Evolutionary conservation across 2,113 vertebrate genomes (phyloP).

Genomic region (Irena cyanogastra): DNA sequence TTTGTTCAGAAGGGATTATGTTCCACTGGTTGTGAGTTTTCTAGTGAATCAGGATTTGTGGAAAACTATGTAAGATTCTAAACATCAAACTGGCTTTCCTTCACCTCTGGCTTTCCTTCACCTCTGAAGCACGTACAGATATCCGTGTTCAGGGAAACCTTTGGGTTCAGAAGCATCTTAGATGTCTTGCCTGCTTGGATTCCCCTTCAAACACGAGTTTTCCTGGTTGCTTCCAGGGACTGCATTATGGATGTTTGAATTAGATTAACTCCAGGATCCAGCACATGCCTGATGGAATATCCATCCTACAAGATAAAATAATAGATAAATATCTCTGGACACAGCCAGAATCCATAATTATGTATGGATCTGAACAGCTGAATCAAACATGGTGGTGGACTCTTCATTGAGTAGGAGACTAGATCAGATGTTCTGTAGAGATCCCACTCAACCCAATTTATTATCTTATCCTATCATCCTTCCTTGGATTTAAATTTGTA

Average conservation of each 20-base stretch:
- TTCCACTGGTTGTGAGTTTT: not conserved
- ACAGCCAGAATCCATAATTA: not conserved
- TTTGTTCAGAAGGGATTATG: not conserved
- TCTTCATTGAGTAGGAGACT: not conserved
- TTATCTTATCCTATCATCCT: not conserved
- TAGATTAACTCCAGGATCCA: not conserved
- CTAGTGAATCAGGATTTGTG: not conserved
- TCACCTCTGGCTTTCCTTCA: not conserved
- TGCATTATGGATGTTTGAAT: not conserved
- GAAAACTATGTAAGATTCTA: not conserved
- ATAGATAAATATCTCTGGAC: not conserved
- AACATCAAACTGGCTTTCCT: not conserved
- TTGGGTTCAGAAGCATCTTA: not conserved
- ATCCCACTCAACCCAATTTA: not conserved
- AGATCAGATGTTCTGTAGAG: not conserved
- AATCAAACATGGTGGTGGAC: accelerated
- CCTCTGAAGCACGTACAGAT: accelerated
- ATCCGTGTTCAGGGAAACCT: not conserved
- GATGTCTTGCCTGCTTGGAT: not conserved
- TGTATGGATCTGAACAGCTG: not conserved
- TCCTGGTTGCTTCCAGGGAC: not conserved
- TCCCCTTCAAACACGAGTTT: not conserved
- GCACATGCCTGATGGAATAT: not conserved
- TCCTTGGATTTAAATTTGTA: not conserved
- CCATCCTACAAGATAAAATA: not conserved